phyloP scores from a whole-genome alignment of 2,113 vertebrate species.

The Otus sunia region DNA sequence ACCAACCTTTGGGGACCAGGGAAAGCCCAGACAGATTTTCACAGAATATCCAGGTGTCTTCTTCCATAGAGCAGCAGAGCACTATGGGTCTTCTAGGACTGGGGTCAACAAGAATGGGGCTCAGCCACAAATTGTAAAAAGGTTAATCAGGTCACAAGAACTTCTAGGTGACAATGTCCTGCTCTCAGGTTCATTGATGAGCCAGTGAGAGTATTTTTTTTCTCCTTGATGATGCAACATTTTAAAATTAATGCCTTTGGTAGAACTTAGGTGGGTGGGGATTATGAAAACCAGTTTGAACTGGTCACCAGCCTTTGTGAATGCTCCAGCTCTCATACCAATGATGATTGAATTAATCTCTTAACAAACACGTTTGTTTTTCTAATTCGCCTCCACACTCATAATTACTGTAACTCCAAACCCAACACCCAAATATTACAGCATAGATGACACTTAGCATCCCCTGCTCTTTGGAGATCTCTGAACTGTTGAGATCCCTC shows the following conservation, averaged over 20 bases:
- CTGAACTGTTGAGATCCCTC: not conserved
- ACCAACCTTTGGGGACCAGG: not conserved
- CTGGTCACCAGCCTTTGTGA: conserved; percentile 48
- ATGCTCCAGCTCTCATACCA: conserved; percentile 18
- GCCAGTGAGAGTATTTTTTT: conserved; percentile 57
- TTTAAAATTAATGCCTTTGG: conserved; percentile 55
- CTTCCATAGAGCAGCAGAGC: not conserved
- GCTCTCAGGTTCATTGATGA: conserved; percentile 50
- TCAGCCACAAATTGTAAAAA: not conserved
- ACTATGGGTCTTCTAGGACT: not conserved
- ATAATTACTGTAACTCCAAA: conserved; percentile 48
- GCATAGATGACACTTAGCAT: not conserved
- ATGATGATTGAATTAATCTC: conserved; percentile 63
- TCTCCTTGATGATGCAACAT: conserved; percentile 6
- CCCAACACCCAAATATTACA: conserved; percentile 48
- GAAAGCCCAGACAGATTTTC: not conserved
- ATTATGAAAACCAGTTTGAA: conserved; percentile 57
- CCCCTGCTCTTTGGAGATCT: not conserved
- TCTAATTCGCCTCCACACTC: conserved; percentile 57
- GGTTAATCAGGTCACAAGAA: conserved; percentile 48
- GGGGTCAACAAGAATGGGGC: not conserved
- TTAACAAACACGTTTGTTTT: conserved; percentile 70
- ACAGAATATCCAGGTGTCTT: not conserved
- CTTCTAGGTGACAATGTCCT: not conserved
- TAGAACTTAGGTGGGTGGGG: conserved; percentile 53